Conservation (phyloP, 2,797 vertebrate species). For the Potorous gilbertii region DNA sequence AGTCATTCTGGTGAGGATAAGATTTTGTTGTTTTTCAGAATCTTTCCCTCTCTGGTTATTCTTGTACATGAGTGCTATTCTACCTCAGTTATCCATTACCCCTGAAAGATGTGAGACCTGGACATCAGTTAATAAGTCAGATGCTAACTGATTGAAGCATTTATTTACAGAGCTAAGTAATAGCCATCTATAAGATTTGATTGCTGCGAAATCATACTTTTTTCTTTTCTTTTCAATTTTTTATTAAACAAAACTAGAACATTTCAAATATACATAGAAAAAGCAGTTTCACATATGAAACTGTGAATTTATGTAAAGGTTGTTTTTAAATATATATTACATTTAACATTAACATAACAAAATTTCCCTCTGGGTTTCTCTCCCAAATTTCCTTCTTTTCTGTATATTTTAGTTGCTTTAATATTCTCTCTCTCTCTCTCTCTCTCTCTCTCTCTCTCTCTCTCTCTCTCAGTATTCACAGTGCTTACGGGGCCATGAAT, state of each 20-base stretch:
- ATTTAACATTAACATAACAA: background rate
- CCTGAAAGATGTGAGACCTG: background rate
- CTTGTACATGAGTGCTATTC: background rate
- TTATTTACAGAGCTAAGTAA: background rate
- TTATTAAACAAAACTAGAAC: background rate
- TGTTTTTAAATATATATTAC: too few species aligned
- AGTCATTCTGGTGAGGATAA: background rate
- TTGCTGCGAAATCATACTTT: too few species aligned
- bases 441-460: too few species aligned
- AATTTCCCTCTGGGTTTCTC: background rate
- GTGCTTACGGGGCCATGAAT: too few species aligned
- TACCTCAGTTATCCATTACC: background rate
- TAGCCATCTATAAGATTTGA: too few species aligned
- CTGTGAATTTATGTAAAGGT: too few species aligned
- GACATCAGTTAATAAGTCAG: background rate
- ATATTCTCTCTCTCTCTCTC: background rate
- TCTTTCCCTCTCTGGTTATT: background rate
- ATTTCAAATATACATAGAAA: background rate
- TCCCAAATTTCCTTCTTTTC: background rate
- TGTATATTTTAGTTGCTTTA: background rate
- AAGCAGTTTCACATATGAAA: background rate
- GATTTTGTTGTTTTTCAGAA: background rate
- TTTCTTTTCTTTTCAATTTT: too few species aligned
- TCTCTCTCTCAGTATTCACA: too few species aligned
- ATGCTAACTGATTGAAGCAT: background rate